Base-by-base conservation (phyloP, 2,888 invertebrate species). In the Venusia cambrica region DNA sequence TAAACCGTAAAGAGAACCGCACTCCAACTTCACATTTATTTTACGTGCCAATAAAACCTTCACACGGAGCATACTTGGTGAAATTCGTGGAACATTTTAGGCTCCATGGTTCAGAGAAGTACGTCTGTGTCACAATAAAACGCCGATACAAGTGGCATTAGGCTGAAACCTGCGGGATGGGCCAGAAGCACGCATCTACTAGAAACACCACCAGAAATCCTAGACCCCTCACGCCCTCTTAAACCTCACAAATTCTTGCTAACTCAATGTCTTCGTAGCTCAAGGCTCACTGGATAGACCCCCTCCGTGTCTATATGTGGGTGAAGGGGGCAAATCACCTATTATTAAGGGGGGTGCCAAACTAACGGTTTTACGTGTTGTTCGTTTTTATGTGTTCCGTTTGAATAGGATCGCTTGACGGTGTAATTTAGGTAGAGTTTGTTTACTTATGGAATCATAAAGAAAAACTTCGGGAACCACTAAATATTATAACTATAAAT, bases 291-390 rank as follows among this genome's bases (percentile, higher is more conserved):
- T 75, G 76, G 83, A 37, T 22, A 41, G 45, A 26, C 45, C 45
- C 53, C 59, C 48, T 54, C 48, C 42, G 55, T 58, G 57, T 62
- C 57, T 62, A 56, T 64, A 61, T 60, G 66, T 63, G 67, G 64
- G 67, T 40, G 57, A 58, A 47, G 73, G 72, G 75, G 74, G 68
- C 46, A 72, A 77, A 79, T 81, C 78, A 76, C 76, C 79, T 75
- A 79, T 79, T 80, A 84, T 81, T 81, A 79, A 71, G 65, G 75
- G 78, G 80, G 84, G 83, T 81, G 81, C 74, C 72, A 77, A 77
- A 77, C 71, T 79, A 81, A 84, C 76, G 76, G 70, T 68, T 75
- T 67, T 70, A 74, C 73, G 75, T 78, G 78, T 78, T 77, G 70
- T 74, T 73, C 71, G 68, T 78, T 81, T 81, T 83, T 84, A 79